Conservation (phyloP, 2,888 invertebrate species). For the Dexiosoma caninum region DNA sequence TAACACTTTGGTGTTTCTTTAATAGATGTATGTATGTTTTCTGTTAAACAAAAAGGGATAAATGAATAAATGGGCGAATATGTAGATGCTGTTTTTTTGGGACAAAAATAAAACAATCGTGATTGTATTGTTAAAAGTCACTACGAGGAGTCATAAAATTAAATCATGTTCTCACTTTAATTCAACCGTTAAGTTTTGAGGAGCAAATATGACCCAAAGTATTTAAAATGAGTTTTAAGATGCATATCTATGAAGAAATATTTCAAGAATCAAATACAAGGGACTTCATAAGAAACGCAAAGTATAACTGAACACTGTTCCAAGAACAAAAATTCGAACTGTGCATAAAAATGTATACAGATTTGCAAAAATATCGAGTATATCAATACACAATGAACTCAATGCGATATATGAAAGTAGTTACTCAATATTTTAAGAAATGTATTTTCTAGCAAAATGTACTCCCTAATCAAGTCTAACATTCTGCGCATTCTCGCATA, state of each 20-base stretch:
- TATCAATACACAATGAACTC: too few species aligned
- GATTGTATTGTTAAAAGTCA: conserved; percentile 31
- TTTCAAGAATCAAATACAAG: too few species aligned
- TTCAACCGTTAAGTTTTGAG: not conserved
- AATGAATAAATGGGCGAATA: not conserved
- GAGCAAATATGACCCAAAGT: not conserved
- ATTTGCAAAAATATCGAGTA: too few species aligned
- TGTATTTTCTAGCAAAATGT: too few species aligned
- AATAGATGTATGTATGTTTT: not conserved
- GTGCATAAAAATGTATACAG: too few species aligned
- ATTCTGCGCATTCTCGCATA: too few species aligned
- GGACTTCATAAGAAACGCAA: too few species aligned
- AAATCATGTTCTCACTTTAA: conserved; percentile 54
- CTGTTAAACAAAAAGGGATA: not conserved
- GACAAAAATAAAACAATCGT: conserved; percentile 41
- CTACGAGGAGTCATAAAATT: conserved; percentile 40
- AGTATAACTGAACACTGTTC: too few species aligned
- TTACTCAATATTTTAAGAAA: too few species aligned
- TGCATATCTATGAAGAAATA: not conserved
- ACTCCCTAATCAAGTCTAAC: too few species aligned
- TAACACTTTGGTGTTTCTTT: conserved; percentile 26
- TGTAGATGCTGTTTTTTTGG: not conserved
- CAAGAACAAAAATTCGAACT: too few species aligned
- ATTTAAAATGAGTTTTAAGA: not conserved
- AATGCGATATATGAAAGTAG: too few species aligned